These are phyloP conservation scores for Neuroterus valhalla DNA, from an alignment of 1,140 invertebrate genomes.

Conservation along the genomic window DNA sequence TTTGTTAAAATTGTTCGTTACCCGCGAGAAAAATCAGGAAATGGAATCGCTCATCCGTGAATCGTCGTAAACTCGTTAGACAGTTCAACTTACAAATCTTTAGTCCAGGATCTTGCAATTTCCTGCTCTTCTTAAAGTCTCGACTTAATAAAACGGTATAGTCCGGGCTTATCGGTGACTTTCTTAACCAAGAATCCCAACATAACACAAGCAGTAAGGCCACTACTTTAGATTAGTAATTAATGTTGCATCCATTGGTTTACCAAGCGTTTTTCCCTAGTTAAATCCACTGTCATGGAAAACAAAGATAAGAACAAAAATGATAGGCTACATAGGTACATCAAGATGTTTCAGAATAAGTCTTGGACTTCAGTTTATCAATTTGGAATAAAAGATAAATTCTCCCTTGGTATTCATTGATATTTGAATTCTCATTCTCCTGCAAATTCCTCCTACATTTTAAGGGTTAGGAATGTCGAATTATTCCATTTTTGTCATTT, in stretches of 20 bases:
- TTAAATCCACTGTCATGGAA: neutral
- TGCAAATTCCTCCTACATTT: no score
- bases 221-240: neutral
- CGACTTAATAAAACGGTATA: slow-evolving; percentile 11
- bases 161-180: neutral
- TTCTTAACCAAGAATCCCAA: neutral
- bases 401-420: no score
- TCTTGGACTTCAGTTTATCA: no score
- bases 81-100: slow-evolving; percentile 22
- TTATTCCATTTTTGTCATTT: no score
- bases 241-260: neutral
- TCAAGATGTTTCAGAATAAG: no score
- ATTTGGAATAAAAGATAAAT: no score
- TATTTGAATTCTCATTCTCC: no score
- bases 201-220: neutral
- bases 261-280: neutral
- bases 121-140: slow-evolving; percentile 24
- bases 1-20: slow-evolving; percentile 11
- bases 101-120: slow-evolving; percentile 17
- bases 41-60: slow-evolving; percentile 8
- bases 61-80: slow-evolving; percentile 21
- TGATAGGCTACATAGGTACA: no score
- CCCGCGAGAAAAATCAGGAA: slow-evolving; percentile 12
- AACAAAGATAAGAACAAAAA: no score
- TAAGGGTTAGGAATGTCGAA: no score